These are phyloP conservation scores for Coilia nasus DNA, from an alignment of 2,797 vertebrate genomes.

Conservation along the genomic window DNA sequence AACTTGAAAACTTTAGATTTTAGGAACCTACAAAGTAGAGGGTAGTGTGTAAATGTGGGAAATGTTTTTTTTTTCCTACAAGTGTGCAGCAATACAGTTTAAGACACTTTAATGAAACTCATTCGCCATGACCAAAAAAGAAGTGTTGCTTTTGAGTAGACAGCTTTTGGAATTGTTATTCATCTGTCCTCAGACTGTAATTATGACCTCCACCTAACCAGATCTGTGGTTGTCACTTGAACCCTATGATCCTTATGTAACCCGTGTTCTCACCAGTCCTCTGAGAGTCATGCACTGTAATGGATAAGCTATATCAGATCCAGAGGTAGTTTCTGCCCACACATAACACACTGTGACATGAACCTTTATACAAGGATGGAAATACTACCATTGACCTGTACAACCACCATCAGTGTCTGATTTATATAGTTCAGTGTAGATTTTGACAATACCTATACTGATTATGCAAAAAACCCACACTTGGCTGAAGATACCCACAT, in stretches of 20 bases:
- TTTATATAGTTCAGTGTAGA: not conserved
- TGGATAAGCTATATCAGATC: not conserved
- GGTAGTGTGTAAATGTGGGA: not conserved
- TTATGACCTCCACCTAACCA: not conserved
- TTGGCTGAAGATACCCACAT: not conserved
- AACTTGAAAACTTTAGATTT: constrained; percentile 11
- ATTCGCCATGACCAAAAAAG: not conserved
- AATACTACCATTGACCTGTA: not conserved
- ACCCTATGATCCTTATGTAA: not conserved
- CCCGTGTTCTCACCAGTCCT: not conserved
- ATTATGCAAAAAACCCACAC: not conserved
- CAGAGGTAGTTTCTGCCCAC: not conserved
- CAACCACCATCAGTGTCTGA: not conserved
- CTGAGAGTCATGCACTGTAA: not conserved
- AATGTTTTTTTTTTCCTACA: not conserved
- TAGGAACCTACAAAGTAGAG: not conserved
- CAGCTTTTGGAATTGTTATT: not conserved
- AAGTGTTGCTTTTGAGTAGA: not conserved
- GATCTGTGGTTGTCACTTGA: not conserved
- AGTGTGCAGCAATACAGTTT: not conserved
- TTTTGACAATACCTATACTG: not conserved
- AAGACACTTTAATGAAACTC: not conserved
- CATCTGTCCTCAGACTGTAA: not conserved
- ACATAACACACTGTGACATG: not conserved
- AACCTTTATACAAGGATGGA: not conserved